Base-by-base conservation (phyloP, 2,888 invertebrate species). In the Athetis lepigone region DNA sequence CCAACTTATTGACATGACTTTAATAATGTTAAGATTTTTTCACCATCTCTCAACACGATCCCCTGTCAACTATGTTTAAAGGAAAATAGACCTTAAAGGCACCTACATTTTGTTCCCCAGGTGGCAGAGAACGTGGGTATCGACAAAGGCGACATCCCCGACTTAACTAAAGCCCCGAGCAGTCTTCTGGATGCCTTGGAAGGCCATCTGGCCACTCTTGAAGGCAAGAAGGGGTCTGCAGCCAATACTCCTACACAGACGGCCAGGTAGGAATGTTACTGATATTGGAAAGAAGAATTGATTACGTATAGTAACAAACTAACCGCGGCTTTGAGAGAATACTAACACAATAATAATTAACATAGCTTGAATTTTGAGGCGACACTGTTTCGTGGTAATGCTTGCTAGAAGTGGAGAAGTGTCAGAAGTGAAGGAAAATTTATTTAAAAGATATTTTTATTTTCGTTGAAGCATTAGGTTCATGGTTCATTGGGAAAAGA, bases 81-180 rank as follows among this genome's bases (percentile, higher is more conserved):
- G 2, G 0, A 39, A n/a, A 50, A 13, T 39, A 33, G 19, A 21
- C 8, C 33, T 29, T 43, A 27, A 9, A 62, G 21, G 25, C 33
- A 21, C 27, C 2, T 19, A 16, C 4, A 13, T 1, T 8, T 27
- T 29, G 2, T n/a, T 77, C 57, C 85, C 40, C 85, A 96, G 95
- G 93, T 93, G 75, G 95, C 94, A 45, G 91, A 97, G 92, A 98
- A 98, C 89, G 98, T 99, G 77, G 99, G 99, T 55, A 99, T 99
- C 85, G 99, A 99, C 91, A 99, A 99, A 92, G 99, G 99, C 29
- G 99, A 99, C 89, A 99, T 99, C 90, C 99, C 99, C 42, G 99
- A 99, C 94, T 96, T 99, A 82, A 99, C 99, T 6, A 98, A 99
- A 95, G 99, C 99, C 0, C 99, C 99, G 2, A 98, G 99, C 90